Evolutionary conservation across 2,888 invertebrate species (phyloP), one percentile per base, ranked within the genome.

Genomic region (Poecilus cupreus): DNA sequence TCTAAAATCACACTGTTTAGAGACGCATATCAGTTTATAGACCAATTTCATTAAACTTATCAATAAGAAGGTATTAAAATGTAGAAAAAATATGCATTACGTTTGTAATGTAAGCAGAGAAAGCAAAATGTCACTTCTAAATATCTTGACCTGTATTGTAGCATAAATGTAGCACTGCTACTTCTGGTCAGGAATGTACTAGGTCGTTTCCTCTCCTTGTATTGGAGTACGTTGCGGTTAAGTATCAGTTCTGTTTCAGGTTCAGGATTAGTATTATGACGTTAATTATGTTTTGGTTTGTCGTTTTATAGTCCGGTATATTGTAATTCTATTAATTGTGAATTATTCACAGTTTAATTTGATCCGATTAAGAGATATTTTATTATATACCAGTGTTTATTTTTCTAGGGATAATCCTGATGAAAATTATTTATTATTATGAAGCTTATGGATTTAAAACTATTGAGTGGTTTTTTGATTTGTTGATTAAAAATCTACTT

Each of bases 371-470:
- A 68, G 18, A 51, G 51, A 51, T 43, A 11, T 51, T 51, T 68
- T 32, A 68, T 68, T 68, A 68, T 68, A 68, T 68, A 68, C 64
- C 20, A 16, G 18, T 68, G 64, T 37, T 3, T 68, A 68, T 68
- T 68, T 68, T 37, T 18, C 20, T 13, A 32, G 32, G 8, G 32
- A 68, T 32, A 68, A 68, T 68, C 37, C 64, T 13, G 11, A 68
- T 68, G 13, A 68, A 37, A 18, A 68, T 68, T 68, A 68, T 68
- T 68, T 37, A 68, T 68, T 37, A 18, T 68, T 37, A 68, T 68
- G 64, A 68, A 37, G 64, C 64, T 68, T 68, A 68, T 32, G 64
- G 37, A 60, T 26, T 60, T 26, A 24, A 60, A 60, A 60, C 60
- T 60, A 60, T 60, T 60, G 24, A 68, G 37, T 68, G 64, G 64